phyloP scores from a whole-genome alignment of 2,113 vertebrate genomes.

The Cervus canadensis region DNA sequence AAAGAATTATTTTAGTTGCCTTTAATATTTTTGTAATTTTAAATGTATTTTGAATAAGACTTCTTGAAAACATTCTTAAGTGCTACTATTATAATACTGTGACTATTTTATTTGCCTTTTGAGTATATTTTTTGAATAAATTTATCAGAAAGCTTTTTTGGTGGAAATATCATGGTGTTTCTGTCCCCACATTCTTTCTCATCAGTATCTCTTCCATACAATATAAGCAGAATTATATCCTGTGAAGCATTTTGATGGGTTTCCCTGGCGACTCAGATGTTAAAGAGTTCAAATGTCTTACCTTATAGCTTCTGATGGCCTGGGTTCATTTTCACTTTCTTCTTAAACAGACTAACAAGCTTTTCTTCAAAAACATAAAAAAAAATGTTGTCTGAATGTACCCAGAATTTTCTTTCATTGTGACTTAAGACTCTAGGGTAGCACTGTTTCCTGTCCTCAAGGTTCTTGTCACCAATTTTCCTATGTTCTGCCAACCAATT shows the following conservation, averaged over 20 bases:
- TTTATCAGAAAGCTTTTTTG: neutral
- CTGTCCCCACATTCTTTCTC: neutral
- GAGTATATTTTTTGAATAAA: neutral
- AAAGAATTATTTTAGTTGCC: neutral
- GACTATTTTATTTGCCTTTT: neutral
- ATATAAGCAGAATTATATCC: neutral
- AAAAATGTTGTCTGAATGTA: neutral
- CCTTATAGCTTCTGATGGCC: neutral
- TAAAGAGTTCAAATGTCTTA: neutral
- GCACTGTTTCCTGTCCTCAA: neutral
- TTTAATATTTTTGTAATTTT: neutral
- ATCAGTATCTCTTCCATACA: neutral
- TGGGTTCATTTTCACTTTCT: neutral
- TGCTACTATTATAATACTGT: neutral
- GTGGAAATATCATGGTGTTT: neutral
- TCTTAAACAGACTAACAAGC: neutral
- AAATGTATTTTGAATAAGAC: neutral
- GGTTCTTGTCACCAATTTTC: constrained; percentile 15
- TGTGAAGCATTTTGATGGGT: neutral
- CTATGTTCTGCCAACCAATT: neutral
- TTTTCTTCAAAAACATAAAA: neutral
- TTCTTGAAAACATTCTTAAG: neutral
- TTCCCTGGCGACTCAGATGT: neutral
- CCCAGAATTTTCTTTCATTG: neutral
- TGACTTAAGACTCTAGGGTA: neutral